Percentiles rank a stretch among this genome's conserved stretches.
These are phyloP conservation scores for Pollenia labialis DNA, from an alignment of 2,888 invertebrate species.

Conservation along the genomic window DNA sequence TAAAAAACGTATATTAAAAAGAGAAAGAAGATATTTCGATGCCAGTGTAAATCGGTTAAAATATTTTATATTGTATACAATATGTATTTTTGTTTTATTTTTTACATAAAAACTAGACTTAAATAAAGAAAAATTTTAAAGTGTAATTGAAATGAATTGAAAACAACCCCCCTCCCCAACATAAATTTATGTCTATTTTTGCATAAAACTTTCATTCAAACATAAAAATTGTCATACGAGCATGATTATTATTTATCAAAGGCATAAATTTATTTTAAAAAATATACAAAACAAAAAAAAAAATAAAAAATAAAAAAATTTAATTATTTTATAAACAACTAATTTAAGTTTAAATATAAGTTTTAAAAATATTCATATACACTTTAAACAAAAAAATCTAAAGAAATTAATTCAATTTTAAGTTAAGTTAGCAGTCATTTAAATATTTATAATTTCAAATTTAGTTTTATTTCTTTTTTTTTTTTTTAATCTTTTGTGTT, in stretches of 20 bases:
- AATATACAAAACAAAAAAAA: conserved; percentile 36
- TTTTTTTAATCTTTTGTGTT: too few relatives aligned
- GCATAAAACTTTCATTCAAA: conserved; percentile 51
- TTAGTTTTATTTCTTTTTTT: neutral
- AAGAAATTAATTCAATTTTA: conserved; percentile 40
- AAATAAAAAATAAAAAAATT: too few relatives aligned
- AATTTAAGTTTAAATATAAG: conserved; percentile 24
- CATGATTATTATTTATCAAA: neutral
- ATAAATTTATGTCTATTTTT: conserved; percentile 38
- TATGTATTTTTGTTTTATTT: conserved; percentile 39
- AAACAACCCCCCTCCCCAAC: conserved; percentile 16
- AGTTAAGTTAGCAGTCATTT: neutral
- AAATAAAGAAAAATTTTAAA: neutral
- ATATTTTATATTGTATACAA: conserved; percentile 21
- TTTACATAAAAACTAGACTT: neutral
- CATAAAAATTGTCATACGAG: conserved; percentile 38
- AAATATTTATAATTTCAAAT: conserved; percentile 4
- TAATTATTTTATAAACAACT: conserved; percentile 47
- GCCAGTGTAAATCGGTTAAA: conserved; percentile 45
- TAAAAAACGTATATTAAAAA: neutral
- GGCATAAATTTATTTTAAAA: neutral
- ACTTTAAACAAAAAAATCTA: conserved; percentile 25
- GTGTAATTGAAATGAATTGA: conserved; percentile 17
- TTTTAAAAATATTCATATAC: conserved; percentile 47
- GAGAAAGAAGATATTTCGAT: conserved; percentile 36